Percentiles rank a stretch among this genome's conserved stretches.
These are phyloP conservation scores for Astur gentilis DNA, from an alignment of 2,113 vertebrate genomes.

Conservation along the genomic window DNA sequence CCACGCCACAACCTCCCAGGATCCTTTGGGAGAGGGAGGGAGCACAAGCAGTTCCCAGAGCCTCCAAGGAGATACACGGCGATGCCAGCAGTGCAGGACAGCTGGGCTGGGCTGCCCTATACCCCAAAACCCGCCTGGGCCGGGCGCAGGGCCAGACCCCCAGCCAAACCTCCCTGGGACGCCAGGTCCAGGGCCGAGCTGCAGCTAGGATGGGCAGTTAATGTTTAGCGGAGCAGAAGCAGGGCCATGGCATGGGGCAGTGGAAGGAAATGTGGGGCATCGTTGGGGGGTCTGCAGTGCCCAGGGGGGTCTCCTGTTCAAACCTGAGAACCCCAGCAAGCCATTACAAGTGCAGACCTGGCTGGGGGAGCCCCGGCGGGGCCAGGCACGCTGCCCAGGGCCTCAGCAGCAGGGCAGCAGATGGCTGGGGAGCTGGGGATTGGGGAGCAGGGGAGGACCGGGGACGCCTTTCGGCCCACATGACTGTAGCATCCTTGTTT, in stretches of 20 bases:
- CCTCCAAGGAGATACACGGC: fast-evolving
- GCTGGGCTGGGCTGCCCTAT: not conserved
- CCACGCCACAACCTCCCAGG: not conserved
- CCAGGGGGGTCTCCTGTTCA: not conserved
- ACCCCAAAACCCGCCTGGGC: not conserved
- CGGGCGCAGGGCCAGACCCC: fast-evolving
- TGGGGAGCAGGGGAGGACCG: not conserved
- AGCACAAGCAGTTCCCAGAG: not conserved
- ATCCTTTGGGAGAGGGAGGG: not conserved
- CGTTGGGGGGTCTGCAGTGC: fast-evolving
- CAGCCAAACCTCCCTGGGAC: not conserved
- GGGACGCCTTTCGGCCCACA: not conserved
- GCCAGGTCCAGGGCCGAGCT: fast-evolving
- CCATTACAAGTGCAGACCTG: fast-evolving
- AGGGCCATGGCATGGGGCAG: fast-evolving
- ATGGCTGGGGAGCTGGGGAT: constrained; percentile 50
- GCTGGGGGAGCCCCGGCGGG: not conserved
- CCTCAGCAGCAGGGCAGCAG: not conserved
- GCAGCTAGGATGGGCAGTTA: fast-evolving
- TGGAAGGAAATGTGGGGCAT: not conserved
- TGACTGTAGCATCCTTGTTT: constrained; percentile 36
- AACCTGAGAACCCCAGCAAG: not conserved
- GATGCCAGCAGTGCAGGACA: fast-evolving
- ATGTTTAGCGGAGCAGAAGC: not conserved
- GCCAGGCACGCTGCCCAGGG: not conserved